Base-by-base conservation (phyloP, 2,797 vertebrate genomes). In the Thripadectes ignobilis region DNA sequence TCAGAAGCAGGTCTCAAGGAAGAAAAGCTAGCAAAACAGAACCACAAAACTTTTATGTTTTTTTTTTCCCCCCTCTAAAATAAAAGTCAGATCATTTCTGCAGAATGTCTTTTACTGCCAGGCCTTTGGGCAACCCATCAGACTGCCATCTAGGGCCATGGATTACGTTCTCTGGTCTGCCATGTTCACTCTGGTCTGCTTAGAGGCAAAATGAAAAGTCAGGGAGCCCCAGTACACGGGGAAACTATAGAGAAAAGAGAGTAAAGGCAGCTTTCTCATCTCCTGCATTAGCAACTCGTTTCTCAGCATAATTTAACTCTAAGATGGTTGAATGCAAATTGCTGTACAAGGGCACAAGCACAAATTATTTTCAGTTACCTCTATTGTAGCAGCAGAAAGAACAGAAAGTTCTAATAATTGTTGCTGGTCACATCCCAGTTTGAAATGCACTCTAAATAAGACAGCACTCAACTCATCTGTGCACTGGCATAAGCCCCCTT, bases 401-500 rank as follows among this genome's bases (percentile, higher is more conserved):
- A 76, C 48, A 66, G 36, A 39, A 71, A 79, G 46, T 65, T 65
- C 27, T 72, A 77, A 46, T 91, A 92, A 85, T 23, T 68, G 49
- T 39, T 83, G 66, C 79, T 86, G 79, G 54, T 82, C 82, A 79
- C 24, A 27, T 87, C 77, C 38, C 57, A 61, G 29, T 91, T 89
- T 92, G 84, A 94, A 85, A 97, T 71, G n/a, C 58, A 55, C 54
- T 84, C 75, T 68, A 83, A 95, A 79, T 61, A 89, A 74, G 78
- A 51, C 3, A 93, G 91, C 71, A 74, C 81, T 92, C 61, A 87
- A 74, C 84, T 85, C 71, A 92, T 51, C 85, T 77, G 6, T 9
- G 61, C 36, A 55, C 39, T 89, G 23, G 38, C 57, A 41, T 14
- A 74, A 90, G 62, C 32, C 45, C 49, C 46, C 24, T 27, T 80